A percentile compares a stretch with the other conserved stretches of the same genome.
Evolutionary conservation across 2,888 invertebrate species (phyloP).

Genomic region (Subacronicta megacephala): DNA sequence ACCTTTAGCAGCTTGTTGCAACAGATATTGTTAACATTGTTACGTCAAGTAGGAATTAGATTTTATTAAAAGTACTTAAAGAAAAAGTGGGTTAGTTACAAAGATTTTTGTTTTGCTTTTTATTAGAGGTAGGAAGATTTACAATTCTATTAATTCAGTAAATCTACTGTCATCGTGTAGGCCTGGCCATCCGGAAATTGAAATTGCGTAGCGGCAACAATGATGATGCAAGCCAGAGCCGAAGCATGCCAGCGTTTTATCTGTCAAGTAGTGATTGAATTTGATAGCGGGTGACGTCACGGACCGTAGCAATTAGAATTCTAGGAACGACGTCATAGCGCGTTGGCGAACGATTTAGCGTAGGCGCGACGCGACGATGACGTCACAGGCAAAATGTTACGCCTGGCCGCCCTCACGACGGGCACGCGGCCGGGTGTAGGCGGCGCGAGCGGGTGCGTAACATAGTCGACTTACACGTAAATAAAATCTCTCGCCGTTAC

Average conservation of each 20-base stretch:
- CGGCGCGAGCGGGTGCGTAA: slow-evolving; percentile 63
- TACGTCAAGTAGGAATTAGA: neutral
- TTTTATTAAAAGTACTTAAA: too few relatives aligned
- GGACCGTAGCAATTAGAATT: slow-evolving; percentile 65
- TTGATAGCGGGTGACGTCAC: slow-evolving; percentile 75
- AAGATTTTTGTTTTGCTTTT: too few relatives aligned
- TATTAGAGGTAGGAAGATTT: slow-evolving; percentile 21
- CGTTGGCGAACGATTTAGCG: slow-evolving; percentile 73
- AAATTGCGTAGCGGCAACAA: slow-evolving; percentile 67
- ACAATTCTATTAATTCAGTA: slow-evolving; percentile 58
- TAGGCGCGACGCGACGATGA: slow-evolving; percentile 81
- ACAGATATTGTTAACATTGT: slow-evolving; percentile 1
- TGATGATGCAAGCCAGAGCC: slow-evolving; percentile 65
- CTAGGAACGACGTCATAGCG: slow-evolving; percentile 76
- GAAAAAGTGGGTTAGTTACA: neutral
- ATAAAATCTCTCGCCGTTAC: slow-evolving; percentile 76
- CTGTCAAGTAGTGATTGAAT: slow-evolving; percentile 58
- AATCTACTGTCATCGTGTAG: slow-evolving; percentile 55
- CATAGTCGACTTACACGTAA: slow-evolving; percentile 70
- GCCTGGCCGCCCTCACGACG: slow-evolving; percentile 61
- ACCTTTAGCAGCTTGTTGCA: slow-evolving; percentile 1
- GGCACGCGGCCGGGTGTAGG: slow-evolving; percentile 61
- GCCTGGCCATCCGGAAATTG: slow-evolving; percentile 69
- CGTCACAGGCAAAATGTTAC: slow-evolving; percentile 83
- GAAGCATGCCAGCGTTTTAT: slow-evolving; percentile 61